These are phyloP conservation scores for Lepilemur septentrionalis DNA, from an alignment of 2,797 vertebrate species.

Conservation along the genomic window DNA sequence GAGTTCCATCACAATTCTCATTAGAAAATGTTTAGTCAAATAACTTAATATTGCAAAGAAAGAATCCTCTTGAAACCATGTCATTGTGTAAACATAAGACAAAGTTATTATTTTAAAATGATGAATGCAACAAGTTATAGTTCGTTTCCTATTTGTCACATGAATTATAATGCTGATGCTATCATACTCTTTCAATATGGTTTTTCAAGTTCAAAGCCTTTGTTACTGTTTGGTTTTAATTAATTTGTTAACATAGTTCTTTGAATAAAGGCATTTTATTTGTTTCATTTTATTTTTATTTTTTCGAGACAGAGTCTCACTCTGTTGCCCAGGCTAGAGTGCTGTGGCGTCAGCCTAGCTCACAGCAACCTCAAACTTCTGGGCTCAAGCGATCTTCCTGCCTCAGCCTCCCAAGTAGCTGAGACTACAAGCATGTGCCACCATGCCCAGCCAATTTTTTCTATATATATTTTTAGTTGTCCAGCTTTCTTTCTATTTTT, in stretches of 20 bases:
- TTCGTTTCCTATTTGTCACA: neutral
- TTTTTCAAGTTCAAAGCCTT: neutral
- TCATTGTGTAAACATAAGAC: neutral
- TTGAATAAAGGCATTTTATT: neutral
- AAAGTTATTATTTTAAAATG: neutral
- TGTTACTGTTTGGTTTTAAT: slow-evolving; percentile 13
- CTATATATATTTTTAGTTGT: no score
- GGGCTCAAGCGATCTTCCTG: no score
- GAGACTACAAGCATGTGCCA: no score
- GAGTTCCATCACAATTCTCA: neutral
- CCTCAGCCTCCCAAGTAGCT: no score
- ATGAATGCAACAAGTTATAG: neutral
- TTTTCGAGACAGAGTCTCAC: no score
- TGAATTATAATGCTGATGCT: neutral
- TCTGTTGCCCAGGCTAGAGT: no score
- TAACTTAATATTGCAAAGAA: neutral
- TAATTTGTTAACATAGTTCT: slow-evolving; percentile 2
- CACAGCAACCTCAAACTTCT: no score
- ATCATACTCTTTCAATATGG: neutral
- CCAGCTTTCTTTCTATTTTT: no score
- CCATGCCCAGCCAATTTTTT: no score
- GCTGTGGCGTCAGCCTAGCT: no score
- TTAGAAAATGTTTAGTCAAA: neutral
- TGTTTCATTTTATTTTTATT: no score
- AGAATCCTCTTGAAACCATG: neutral